Conservation (phyloP, 1,140 invertebrate genomes). For the Hycleus cichorii region DNA sequence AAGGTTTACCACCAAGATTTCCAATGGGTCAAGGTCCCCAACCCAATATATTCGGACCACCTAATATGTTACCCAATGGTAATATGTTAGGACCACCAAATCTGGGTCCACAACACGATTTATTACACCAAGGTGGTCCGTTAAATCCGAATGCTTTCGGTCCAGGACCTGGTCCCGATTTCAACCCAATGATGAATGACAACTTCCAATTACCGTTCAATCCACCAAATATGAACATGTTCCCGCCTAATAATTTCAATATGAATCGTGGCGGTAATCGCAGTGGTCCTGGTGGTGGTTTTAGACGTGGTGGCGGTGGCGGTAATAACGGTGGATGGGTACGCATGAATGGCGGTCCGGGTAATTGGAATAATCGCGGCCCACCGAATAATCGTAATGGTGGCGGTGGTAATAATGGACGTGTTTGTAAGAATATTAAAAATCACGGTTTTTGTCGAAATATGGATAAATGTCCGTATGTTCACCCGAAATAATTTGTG, state of each 20-base stretch:
- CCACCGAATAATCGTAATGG: constrained; percentile 44
- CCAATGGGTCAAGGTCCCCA: constrained; percentile 1
- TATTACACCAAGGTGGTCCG: constrained; percentile 30
- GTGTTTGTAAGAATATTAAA: constrained; percentile 68
- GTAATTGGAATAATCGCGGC: constrained; percentile 47
- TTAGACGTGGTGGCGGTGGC: constrained; percentile 12
- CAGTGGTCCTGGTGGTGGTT: constrained; percentile 36
- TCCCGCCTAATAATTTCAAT: constrained; percentile 35
- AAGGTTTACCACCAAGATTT: constrained; percentile 21
- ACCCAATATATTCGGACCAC: constrained; percentile 29
- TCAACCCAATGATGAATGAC: constrained; percentile 26
- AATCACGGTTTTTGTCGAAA: constrained; percentile 67
- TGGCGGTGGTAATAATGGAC: constrained; percentile 40
- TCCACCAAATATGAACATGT: constrained; percentile 29
- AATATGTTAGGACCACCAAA: constrained; percentile 33
- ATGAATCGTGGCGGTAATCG: constrained; percentile 28
- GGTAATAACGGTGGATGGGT: constrained; percentile 33
- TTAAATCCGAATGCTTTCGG: constrained; percentile 28
- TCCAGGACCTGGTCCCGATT: constrained; percentile 22
- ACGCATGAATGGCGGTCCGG: constrained; percentile 44
- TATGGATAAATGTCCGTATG: constrained; percentile 67
- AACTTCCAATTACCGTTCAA: constrained; percentile 25
- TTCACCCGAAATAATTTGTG: constrained; percentile 51
- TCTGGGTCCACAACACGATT: constrained; percentile 35
- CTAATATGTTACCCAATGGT: constrained; percentile 36